Evolutionary conservation across 1,140 invertebrate species (phyloP).

Genomic region (Drosophila dunni): DNA sequence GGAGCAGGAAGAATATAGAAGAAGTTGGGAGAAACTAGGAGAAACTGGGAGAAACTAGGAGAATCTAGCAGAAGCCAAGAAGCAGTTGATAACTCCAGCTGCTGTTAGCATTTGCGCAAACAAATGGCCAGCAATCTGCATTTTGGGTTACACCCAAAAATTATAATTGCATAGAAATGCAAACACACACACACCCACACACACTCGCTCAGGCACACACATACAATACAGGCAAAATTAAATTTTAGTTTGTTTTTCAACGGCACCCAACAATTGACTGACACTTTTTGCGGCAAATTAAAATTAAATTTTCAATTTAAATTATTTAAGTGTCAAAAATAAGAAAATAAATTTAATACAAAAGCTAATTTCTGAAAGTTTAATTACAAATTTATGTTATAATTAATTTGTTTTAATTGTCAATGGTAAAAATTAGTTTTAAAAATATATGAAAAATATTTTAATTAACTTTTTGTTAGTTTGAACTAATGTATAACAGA

Average conservation of each 20-base stretch:
- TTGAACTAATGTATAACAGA: too few relatives aligned
- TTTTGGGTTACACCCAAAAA: conserved; percentile 51
- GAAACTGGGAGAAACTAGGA: neutral
- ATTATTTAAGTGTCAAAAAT: neutral
- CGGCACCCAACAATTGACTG: conserved; percentile 28
- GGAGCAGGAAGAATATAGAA: neutral
- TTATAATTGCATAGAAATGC: conserved; percentile 63
- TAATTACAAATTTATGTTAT: neutral
- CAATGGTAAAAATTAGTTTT: neutral
- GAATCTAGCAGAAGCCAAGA: conserved; percentile 2
- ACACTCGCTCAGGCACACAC: neutral
- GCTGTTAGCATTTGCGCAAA: conserved; percentile 47
- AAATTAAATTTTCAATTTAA: conserved; percentile 2
- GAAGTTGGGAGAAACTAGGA: conserved; percentile 8
- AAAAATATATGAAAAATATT: too few relatives aligned
- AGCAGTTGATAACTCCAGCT: conserved; percentile 19
- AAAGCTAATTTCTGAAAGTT: neutral
- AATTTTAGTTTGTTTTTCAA: conserved; percentile 18
- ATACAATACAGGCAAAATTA: neutral
- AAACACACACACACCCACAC: conserved; percentile 16
- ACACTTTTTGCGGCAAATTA: conserved; percentile 4
- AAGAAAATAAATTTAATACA: neutral
- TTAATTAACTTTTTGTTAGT: too few relatives aligned
- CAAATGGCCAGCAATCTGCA: conserved; percentile 68
- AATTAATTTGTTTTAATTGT: neutral